A percentile compares a stretch with the other conserved stretches of the same genome.
phyloP scores from a whole-genome alignment of 2,888 invertebrate genomes.

The Spialia ferax region DNA sequence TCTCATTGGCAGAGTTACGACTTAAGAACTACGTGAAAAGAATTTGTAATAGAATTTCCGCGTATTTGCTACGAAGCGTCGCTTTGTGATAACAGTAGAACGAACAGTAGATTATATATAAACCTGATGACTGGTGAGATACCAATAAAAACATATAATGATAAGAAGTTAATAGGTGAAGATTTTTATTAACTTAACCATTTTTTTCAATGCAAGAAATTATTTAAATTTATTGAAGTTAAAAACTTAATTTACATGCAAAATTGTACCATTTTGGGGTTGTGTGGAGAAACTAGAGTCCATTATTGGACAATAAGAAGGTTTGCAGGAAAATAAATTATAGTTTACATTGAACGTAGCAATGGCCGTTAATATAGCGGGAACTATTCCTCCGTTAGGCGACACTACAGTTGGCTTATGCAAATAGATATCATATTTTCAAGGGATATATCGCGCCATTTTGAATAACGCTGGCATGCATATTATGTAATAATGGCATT shows the following conservation, averaged over 20 bases:
- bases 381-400: slow-evolving; percentile 50
- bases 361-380: slow-evolving; percentile 42
- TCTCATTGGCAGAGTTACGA: slow-evolving; percentile 18
- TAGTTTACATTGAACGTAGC: slow-evolving; percentile 46
- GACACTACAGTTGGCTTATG: slow-evolving; percentile 52
- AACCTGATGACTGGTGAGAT: no score
- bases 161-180: no score
- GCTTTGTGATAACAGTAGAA: no score
- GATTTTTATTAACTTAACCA: no score
- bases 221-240: no score
- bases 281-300: not conserved
- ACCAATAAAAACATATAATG: no score
- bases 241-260: no score
- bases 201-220: no score
- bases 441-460: slow-evolving; percentile 51
- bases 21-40: slow-evolving; percentile 23
- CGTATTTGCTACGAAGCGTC: slow-evolving; percentile 12
- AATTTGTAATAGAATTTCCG: slow-evolving; percentile 27
- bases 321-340: slow-evolving; percentile 7
- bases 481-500: slow-evolving; percentile 22
- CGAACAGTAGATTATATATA: no score
- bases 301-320: not conserved
- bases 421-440: slow-evolving; percentile 58
- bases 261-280: no score
- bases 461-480: slow-evolving; percentile 26